Conservation (phyloP, 2,888 invertebrate species). For the Marronus borbonicus region DNA sequence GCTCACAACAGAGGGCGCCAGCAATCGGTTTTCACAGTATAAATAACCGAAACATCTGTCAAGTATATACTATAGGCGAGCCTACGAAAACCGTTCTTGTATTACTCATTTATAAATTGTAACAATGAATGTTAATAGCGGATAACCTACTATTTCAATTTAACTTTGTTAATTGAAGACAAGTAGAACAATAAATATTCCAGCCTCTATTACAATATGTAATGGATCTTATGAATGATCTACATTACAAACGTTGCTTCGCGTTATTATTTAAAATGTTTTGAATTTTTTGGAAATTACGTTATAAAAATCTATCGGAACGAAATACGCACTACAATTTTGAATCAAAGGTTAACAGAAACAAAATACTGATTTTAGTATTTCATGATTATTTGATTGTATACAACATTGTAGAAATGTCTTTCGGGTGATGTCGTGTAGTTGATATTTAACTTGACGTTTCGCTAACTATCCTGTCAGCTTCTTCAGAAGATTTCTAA, state of each 20-base stretch:
- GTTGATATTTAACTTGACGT: too few species aligned
- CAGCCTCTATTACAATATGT: background rate
- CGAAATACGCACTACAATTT: too few species aligned
- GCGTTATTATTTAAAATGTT: too few species aligned
- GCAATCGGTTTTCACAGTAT: conserved; percentile 1
- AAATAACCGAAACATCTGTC: background rate
- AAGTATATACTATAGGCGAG: background rate
- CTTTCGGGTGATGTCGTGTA: too few species aligned
- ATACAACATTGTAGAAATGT: too few species aligned
- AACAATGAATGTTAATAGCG: conserved; percentile 37
- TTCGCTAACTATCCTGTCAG: too few species aligned
- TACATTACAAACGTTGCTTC: background rate
- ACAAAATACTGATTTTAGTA: too few species aligned
- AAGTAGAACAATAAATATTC: background rate
- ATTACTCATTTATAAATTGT: conserved; percentile 37
- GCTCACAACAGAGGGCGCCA: conserved; percentile 16
- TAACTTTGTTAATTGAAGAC: conserved; percentile 26
- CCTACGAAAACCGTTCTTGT: conserved; percentile 24
- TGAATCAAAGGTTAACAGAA: too few species aligned
- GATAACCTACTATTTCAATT: conserved; percentile 19
- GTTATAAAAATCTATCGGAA: too few species aligned
- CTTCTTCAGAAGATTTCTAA: too few species aligned
- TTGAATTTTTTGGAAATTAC: too few species aligned
- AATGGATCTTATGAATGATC: background rate
- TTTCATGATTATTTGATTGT: too few species aligned